Base-by-base conservation (phyloP, 2,888 invertebrate genomes). In the Leptinotarsa juncta region DNA sequence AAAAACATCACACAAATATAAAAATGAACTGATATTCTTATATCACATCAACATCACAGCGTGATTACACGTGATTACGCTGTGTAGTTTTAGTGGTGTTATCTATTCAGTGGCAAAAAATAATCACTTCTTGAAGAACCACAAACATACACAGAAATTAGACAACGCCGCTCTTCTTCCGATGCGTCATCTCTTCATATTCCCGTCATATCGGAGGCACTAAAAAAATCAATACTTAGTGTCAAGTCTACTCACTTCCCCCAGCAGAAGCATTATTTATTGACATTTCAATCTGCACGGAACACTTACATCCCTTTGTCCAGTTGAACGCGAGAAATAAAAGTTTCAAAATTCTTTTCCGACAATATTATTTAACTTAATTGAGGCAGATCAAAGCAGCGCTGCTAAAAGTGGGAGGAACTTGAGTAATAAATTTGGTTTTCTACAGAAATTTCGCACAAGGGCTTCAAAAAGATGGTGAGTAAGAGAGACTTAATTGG, bases 181-280 rank as follows among this genome's bases (percentile, higher is more conserved):
- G 62, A 62, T 62, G 62, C 62, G 62, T 62, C 62, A 62, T 14
- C 26, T 23, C 60, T 26, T 18, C 42, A 18, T 32, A 14, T 62
- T 15, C 42, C 26, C 5, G 32, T 42, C 62, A n/a, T 18, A 42
- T 62, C 62, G 42, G 26, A n/a, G 62, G 32, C 62, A 20, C 32
- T 26, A 62, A 62, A 62, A 62, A 62, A 62, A 62, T 62, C 62
- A 32, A 62, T 62, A 62, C 42, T 62, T 62, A n/a, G 32, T n/a
- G 4, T n/a, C 42, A 62, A 57, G 23, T 57, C 23, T 26, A 23
- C 57, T 32, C 42, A 62, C 42, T n/a, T 57, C 51, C 23, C 23
- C 57, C 62, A 62, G 10, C 32, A 7, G 62, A 42, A 62, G 3
- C 42, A 62, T 62, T 20, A 26, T 20, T 62, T 62, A 62, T 62